Percentiles rank a stretch among this genome's conserved stretches.
Evolutionary conservation across 2,113 vertebrate genomes (phyloP).

Genomic region (Macrotis lagotis): DNA sequence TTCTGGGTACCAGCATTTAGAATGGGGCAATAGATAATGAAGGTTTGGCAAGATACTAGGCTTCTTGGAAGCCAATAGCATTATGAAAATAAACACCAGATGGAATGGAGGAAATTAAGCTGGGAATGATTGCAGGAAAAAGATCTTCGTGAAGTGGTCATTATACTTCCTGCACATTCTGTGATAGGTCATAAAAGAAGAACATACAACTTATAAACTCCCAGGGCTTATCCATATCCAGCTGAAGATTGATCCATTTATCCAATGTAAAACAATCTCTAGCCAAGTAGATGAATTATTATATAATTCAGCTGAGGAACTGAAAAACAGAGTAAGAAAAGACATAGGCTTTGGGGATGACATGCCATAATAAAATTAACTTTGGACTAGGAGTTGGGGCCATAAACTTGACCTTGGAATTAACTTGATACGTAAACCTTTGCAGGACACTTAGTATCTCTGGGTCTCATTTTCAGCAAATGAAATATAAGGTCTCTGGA

Average conservation of each 20-base stretch:
- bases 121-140: constrained; percentile 45
- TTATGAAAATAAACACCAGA: constrained; percentile 58
- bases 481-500: background rate
- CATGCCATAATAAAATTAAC: background rate
- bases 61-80: constrained; percentile 51
- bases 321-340: background rate
- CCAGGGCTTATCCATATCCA: background rate
- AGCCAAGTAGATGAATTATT: background rate
- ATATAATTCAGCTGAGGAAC: background rate
- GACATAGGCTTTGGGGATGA: background rate
- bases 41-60: constrained; percentile 23
- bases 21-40: constrained; percentile 41
- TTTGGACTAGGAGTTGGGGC: background rate
- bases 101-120: constrained; percentile 48
- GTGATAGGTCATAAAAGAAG: background rate
- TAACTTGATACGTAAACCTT: background rate
- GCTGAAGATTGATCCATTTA: background rate
- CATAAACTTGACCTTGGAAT: background rate
- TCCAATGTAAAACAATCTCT: background rate
- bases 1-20: constrained; percentile 58
- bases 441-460: background rate
- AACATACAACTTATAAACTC: background rate
- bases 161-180: background rate
- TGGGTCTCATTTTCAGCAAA: background rate
- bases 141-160: constrained; percentile 16